Percentiles rank a stretch among this genome's conserved stretches.
phyloP scores from a whole-genome alignment of 2,113 vertebrate species.

The Myotis yumanensis region DNA sequence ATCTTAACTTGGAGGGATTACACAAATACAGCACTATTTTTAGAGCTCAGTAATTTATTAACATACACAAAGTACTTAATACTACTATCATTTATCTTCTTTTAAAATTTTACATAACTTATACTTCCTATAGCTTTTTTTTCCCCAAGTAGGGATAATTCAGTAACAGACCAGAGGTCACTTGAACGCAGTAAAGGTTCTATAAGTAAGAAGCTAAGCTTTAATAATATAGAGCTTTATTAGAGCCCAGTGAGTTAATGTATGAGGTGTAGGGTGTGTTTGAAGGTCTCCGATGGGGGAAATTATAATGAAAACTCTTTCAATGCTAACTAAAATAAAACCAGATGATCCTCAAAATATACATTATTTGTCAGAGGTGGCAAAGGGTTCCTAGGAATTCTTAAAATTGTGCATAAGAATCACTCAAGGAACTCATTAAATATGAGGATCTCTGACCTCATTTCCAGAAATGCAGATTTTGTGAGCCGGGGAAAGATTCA shows the following conservation, averaged over 20 bases:
- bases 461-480: constrained; percentile 23
- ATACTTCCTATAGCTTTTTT: background rate
- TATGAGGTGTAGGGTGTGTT: background rate
- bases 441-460: background rate
- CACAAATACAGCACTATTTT: background rate
- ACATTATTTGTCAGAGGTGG: background rate
- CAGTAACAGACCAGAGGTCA: background rate
- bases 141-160: background rate
- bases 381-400: background rate
- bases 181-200: background rate
- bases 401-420: background rate
- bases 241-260: constrained; percentile 3
- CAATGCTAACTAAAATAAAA: constrained; percentile 43
- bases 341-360: background rate
- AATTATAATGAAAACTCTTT: background rate
- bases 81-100: background rate
- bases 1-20: constrained; percentile 18
- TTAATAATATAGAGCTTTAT: background rate
- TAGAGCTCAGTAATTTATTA: constrained; percentile 31
- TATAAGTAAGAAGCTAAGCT: constrained; percentile 17
- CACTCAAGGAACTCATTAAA: background rate
- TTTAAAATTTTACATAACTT: constrained; percentile 9
- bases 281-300: constrained; percentile 31
- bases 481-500: background rate
- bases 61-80: background rate